A percentile compares a stretch with the other conserved stretches of the same genome.
Conservation (phyloP, 2,888 invertebrate genomes). For the Heliconius charithonia region DNA sequence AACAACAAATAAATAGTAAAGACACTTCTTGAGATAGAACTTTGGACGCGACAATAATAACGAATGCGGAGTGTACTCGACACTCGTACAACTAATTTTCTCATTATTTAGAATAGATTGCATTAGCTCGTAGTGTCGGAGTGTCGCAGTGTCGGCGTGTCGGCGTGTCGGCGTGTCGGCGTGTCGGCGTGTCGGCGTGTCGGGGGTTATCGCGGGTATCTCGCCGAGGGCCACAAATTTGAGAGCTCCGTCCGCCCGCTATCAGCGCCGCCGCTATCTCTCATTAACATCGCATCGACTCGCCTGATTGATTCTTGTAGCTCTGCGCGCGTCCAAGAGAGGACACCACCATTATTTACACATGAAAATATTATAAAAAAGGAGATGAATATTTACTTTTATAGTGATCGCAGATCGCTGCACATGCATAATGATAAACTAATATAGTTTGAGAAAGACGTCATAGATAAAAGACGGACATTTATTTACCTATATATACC, state of each 20-base stretch:
- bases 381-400: too few species aligned
- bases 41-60: not conserved
- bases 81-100: constrained; percentile 42
- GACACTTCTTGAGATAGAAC: not conserved
- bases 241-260: constrained; percentile 59
- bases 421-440: too few species aligned
- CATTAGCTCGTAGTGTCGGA: too few species aligned
- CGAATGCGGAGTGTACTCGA: constrained; percentile 14
- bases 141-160: not conserved
- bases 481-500: too few species aligned
- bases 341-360: too few species aligned
- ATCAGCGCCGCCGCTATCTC: constrained; percentile 42
- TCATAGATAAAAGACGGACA: too few species aligned
- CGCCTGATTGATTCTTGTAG: constrained; percentile 38
- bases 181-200: not conserved
- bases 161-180: not conserved
- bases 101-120: constrained; percentile 42
- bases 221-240: constrained; percentile 65
- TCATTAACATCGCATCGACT: constrained; percentile 44
- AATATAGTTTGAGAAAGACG: too few species aligned
- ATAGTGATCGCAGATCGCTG: too few species aligned
- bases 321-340: not conserved
- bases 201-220: constrained; percentile 60
- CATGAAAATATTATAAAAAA: too few species aligned
- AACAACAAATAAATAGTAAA: not conserved